Evolutionary conservation across 2,113 vertebrate genomes (phyloP), one percentile per base, ranked within the genome.

Genomic region (Perca schrenkii): DNA sequence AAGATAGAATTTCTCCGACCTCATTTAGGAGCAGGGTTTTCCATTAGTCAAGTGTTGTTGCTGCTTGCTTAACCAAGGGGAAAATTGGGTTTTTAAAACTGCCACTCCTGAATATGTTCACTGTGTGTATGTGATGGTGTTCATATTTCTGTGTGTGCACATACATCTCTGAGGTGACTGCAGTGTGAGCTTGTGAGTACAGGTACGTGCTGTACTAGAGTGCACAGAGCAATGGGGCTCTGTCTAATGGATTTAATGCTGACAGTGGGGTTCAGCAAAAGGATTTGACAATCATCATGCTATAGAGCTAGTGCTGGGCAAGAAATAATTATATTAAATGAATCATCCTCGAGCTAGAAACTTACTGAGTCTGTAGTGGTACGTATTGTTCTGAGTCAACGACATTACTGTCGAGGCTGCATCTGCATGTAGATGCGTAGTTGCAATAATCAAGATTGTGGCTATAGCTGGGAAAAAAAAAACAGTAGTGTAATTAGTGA

Each of bases 31-130:
- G 91, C 85, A 90, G 86, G 83, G 75, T 87, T 94, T 94, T 94
- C 92, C 93, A 94, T 95, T 95, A 94, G 91, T 91, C 91, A 89
- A 92, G 92, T 94, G 89, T 94, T 95, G 93, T 90, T 93, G 91
- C 92, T 92, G 93, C 94, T 93, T 95, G 93, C 93, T 93, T 94
- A 94, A 94, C 92, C 94, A 95, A 95, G 94, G 82, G 85, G 92
- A 94, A 95, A 94, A 95, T 94, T 94, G 88, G 92, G 88, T 94
- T 94, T 95, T 95, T 94, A 93, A 94, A 94, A 93, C 88, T 92
- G 85, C 88, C 88, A 91, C 87, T 93, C 86, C 74, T 87, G 89
- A 93, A 90, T 92, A 92, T 92, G 90, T 91, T 92, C 76, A 60
- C 31, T 77, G 40, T 83, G 89, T 81, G 76, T 74, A 70, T 61